These are phyloP conservation scores for Hephaestus fuliginosus DNA, from an alignment of 2,797 vertebrate genomes.

Conservation along the genomic window DNA sequence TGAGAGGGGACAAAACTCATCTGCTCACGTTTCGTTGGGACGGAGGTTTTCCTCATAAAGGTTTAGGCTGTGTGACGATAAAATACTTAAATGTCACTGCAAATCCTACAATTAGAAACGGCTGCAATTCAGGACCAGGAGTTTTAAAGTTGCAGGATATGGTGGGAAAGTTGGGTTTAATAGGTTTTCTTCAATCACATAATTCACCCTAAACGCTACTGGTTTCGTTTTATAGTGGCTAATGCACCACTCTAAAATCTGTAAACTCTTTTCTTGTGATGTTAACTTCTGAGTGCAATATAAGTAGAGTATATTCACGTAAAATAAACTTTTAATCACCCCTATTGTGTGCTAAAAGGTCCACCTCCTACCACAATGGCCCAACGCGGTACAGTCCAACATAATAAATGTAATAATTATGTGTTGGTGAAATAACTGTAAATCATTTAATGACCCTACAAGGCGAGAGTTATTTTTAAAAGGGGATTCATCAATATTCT, in stretches of 20 bases:
- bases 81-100: constrained; percentile 68
- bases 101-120: constrained; percentile 69
- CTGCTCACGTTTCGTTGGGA: constrained; percentile 64
- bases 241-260: constrained; percentile 33
- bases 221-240: constrained; percentile 38
- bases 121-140: constrained; percentile 40
- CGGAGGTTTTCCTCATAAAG: constrained; percentile 57
- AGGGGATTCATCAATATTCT: constrained; percentile 87
- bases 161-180: constrained; percentile 30
- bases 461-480: constrained; percentile 87
- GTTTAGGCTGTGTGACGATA: constrained; percentile 42
- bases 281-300: constrained; percentile 44
- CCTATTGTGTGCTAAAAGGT: constrained; percentile 62
- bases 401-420: constrained; percentile 87
- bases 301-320: constrained; percentile 26
- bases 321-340: constrained; percentile 63
- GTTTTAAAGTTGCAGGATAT: constrained; percentile 41
- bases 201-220: constrained; percentile 18
- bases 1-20: constrained; percentile 65
- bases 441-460: constrained; percentile 87
- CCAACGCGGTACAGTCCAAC: constrained; percentile 66
- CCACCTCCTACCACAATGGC: constrained; percentile 63
- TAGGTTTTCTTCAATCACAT: constrained; percentile 30
- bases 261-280: constrained; percentile 48
- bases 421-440: constrained; percentile 84